phyloP scores from a whole-genome alignment of 2,888 invertebrate genomes.

The Halocaridina rubra region DNA sequence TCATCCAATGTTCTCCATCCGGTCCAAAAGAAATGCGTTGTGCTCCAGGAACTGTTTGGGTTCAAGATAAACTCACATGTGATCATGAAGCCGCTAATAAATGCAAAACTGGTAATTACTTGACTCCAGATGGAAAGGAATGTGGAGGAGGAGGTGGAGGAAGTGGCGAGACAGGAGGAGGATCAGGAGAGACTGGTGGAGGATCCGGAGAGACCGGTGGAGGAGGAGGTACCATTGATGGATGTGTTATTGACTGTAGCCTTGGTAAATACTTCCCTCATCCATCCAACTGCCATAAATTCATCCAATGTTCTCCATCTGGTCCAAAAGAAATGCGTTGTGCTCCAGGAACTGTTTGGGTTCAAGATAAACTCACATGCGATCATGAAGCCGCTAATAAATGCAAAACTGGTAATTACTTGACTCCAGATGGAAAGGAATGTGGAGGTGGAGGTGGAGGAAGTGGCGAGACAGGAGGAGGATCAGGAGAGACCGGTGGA shows the following conservation, averaged over 20 bases:
- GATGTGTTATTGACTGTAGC: slow-evolving; percentile 26
- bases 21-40: slow-evolving; percentile 31
- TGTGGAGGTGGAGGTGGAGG: slow-evolving; percentile 1
- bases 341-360: slow-evolving; percentile 39
- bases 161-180: not conserved
- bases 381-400: not conserved
- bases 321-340: slow-evolving; percentile 34
- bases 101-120: not conserved
- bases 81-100: slow-evolving; percentile 9
- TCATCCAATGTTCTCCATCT: slow-evolving; percentile 54
- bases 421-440: not conserved
- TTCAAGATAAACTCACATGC: slow-evolving; percentile 5
- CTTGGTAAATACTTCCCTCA: slow-evolving; percentile 36
- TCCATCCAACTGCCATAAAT: slow-evolving; percentile 49
- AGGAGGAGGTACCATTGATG: not conserved
- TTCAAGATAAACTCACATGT: slow-evolving; percentile 26
- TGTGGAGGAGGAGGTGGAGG: not conserved
- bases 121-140: not conserved
- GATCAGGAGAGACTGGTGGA: not conserved
- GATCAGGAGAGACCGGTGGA: not conserved
- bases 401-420: not conserved
- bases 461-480: not conserved
- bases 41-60: slow-evolving; percentile 25
- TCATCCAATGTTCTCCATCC: slow-evolving; percentile 63
- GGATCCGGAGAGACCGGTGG: not conserved